Base-by-base conservation (phyloP, 2,113 vertebrate genomes). In the Urocynchramus pylzowi region DNA sequence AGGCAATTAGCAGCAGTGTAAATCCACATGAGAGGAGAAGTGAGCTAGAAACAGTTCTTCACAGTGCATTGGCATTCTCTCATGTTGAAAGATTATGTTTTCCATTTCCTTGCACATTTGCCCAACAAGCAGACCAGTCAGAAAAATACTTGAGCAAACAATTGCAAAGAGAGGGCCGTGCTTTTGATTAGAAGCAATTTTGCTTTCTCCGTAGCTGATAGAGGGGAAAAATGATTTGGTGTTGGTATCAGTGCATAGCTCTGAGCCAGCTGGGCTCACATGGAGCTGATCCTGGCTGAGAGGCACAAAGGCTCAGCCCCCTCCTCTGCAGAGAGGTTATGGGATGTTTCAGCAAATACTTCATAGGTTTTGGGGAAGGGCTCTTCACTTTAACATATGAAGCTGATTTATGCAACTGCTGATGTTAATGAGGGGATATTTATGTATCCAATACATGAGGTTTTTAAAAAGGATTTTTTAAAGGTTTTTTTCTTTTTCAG, bases 61-160 rank as follows among this genome's bases (percentile, higher is more conserved):
- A 87, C 83, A 90, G 83, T 30, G 80, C 90, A 89, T 60, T 94
- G 73, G 61, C 78, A 92, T 96, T 92, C 82, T 81, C 74, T 93
- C 96, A 86, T 68, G 85, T 94, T 92, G 95, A 96, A 96, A 96
- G 82, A 97, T 93, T 56, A 70, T 50, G 85, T 95, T 96, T 97
- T 96, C 87, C 92, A 81, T 95, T 87, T 93, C 95, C 68, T 81
- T 94, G 95, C 87, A 90, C 92, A 91, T 94, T 68, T 82, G 47
- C 71, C 75, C 63, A 77, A 80, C 14, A 18, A 91, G 68, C 69
- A 86, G 71, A 86, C 47, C 64, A 81, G 90, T 90, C 87, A 93
- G 85, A 95, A 94, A 93, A 93, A 88, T 4, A 90, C 71, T 75
- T 52, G 85, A 92, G 87, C 64, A 77, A 96, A 88, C 63, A 87